Conservation (phyloP, 1,140 invertebrate species). For the Drosophila subpulchrella region DNA sequence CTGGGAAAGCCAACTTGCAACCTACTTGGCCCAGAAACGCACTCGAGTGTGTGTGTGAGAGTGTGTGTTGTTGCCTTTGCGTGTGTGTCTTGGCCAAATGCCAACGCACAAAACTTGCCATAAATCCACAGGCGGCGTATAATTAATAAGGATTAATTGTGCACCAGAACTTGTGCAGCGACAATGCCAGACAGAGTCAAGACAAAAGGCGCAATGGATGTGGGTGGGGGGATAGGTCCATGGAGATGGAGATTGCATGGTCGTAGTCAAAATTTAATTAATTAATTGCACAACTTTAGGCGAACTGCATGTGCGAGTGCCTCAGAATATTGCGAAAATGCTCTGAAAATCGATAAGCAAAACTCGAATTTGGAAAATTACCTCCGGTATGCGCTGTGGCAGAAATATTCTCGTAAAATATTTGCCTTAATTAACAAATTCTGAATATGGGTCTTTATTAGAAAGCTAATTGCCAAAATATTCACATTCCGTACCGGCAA, state of each 20-base stretch:
- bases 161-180: conserved; percentile 69
- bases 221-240: conserved; percentile 8
- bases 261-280: conserved; percentile 75
- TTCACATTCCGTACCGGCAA: conserved; percentile 3
- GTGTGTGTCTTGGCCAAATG: conserved; percentile 58
- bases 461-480: conserved; percentile 36
- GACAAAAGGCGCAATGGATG: conserved; percentile 7
- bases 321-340: conserved; percentile 34
- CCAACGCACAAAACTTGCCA: conserved; percentile 77
- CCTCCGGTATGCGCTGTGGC: conserved; percentile 25
- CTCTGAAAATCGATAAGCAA: conserved; percentile 46
- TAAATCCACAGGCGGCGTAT: conserved; percentile 76
- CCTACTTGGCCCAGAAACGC: conserved; percentile 58
- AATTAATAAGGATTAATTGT: conserved; percentile 82
- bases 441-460: conserved; percentile 43
- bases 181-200: conserved; percentile 43
- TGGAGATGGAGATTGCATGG: conserved; percentile 18
- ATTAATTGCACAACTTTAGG: conserved; percentile 79
- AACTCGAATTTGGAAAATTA: conserved; percentile 37
- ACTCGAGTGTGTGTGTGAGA: conserved; percentile 18
- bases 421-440: conserved; percentile 57
- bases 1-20: conserved; percentile 44
- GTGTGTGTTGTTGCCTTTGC: conserved; percentile 30
- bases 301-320: conserved; percentile 11
- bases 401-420: conserved; percentile 42